A percentile compares a stretch with the other conserved stretches of the same genome.
These are phyloP conservation scores for Anodontia alba DNA, from an alignment of 2,888 invertebrate species.

Conservation along the genomic window DNA sequence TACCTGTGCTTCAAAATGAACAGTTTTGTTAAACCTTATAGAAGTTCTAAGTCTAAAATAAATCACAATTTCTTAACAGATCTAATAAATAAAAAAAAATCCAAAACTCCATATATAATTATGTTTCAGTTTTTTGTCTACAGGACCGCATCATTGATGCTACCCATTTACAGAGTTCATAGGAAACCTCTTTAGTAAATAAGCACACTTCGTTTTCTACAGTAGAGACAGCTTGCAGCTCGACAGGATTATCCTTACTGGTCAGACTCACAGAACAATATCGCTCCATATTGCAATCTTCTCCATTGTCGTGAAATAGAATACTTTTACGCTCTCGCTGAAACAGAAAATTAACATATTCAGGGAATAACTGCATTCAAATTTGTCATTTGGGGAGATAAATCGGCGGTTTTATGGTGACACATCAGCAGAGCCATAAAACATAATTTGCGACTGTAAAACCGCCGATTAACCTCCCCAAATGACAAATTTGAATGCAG, in stretches of 20 bases:
- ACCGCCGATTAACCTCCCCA: no score
- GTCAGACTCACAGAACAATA: conserved; percentile 65
- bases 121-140: not conserved
- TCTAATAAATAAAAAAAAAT: no score
- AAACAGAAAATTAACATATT: conserved; percentile 11
- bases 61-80: no score
- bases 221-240: conserved; percentile 76
- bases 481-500: no score
- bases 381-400: no score
- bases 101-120: no score
- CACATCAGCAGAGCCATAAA: no score
- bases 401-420: not conserved
- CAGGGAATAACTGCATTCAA: no score
- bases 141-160: conserved; percentile 51
- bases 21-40: no score
- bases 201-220: conserved; percentile 81
- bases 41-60: no score
- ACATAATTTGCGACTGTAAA: no score
- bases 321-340: conserved; percentile 64
- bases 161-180: conserved; percentile 70
- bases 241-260: conserved; percentile 41
- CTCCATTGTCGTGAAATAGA: conserved; percentile 68
- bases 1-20: no score
- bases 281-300: conserved; percentile 67
- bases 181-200: conserved; percentile 73